A percentile compares a stretch with the other conserved stretches of the same genome.
phyloP scores from a whole-genome alignment of 2,797 vertebrate genomes.

The Luscinia megarhynchos region DNA sequence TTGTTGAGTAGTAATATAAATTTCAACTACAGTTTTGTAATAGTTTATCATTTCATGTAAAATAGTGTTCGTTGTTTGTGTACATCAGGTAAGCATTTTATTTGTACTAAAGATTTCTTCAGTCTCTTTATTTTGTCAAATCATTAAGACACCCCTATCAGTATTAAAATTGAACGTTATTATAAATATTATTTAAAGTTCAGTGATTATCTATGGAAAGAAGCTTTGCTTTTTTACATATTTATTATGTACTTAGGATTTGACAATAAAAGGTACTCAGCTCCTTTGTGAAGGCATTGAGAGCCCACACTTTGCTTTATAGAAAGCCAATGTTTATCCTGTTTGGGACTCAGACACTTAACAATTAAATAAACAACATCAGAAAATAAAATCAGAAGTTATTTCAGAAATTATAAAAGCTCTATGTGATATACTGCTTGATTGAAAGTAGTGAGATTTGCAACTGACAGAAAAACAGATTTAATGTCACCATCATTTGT shows the following conservation, averaged over 20 bases:
- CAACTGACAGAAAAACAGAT: conserved; percentile 20
- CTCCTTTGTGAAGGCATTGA: conserved; percentile 4
- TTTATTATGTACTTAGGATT: conserved; percentile 36
- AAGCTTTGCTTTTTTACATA: conserved; percentile 34
- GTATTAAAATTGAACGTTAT: neutral
- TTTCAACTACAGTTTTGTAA: conserved; percentile 15
- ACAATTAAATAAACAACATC: conserved; percentile 1
- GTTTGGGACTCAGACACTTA: neutral
- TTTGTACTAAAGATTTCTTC: conserved; percentile 32
- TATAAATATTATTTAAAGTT: conserved; percentile 52
- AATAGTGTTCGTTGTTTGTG: neutral
- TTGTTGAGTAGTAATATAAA: neutral
- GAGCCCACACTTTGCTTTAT: neutral
- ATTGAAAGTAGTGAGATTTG: conserved; percentile 41
- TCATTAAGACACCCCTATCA: neutral
- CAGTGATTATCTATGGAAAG: conserved; percentile 17
- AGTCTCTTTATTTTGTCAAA: neutral
- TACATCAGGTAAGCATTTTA: conserved; percentile 14
- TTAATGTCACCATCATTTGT: conserved; percentile 10
- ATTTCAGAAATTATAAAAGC: conserved; percentile 19
- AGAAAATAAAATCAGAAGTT: conserved; percentile 46
- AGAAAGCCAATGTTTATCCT: neutral
- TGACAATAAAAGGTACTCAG: conserved; percentile 3
- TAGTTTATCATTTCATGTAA: neutral
- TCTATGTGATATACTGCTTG: neutral